These are phyloP conservation scores for Diabrotica virgifera DNA, from an alignment of 1,140 invertebrate genomes.

Conservation along the genomic window DNA sequence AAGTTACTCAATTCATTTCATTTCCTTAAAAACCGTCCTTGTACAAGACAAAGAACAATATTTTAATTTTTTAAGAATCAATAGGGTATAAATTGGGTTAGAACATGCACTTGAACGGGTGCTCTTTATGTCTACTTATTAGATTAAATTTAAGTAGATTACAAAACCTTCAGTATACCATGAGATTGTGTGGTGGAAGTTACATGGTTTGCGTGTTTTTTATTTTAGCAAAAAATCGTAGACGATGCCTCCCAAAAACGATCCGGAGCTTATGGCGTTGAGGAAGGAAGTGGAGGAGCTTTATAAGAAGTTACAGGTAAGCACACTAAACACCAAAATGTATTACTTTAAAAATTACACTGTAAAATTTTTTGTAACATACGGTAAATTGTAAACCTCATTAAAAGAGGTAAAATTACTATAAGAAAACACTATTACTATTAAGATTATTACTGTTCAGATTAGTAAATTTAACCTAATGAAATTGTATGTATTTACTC, in stretches of 20 bases:
- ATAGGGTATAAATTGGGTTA: conserved; percentile 15
- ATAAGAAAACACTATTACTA: too few species aligned
- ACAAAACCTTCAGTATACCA: conserved; percentile 8
- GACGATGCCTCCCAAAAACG: conserved; percentile 68
- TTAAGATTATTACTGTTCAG: too few species aligned
- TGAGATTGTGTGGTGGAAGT: background rate
- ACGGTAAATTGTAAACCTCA: too few species aligned
- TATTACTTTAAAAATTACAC: background rate
- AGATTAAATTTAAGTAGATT: conserved; percentile 15
- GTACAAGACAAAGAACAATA: conserved; percentile 4
- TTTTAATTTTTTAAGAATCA: conserved; percentile 9
- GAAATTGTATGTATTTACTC: too few species aligned
- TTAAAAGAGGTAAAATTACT: too few species aligned
- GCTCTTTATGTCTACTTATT: conserved; percentile 15
- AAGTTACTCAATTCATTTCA: too few species aligned
- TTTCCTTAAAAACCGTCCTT: background rate
- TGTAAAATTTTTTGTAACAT: too few species aligned
- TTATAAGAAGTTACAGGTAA: conserved; percentile 69
- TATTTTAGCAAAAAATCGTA: conserved; percentile 5
- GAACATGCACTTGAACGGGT: conserved; percentile 14
- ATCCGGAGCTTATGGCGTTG: conserved; percentile 70
- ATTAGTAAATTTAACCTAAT: too few species aligned
- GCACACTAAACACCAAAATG: conserved; percentile 9
- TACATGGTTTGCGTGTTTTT: background rate
- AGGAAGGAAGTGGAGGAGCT: conserved; percentile 77